phyloP scores from a whole-genome alignment of 2,888 invertebrate genomes.

The Pachycephus smyrnensis region DNA sequence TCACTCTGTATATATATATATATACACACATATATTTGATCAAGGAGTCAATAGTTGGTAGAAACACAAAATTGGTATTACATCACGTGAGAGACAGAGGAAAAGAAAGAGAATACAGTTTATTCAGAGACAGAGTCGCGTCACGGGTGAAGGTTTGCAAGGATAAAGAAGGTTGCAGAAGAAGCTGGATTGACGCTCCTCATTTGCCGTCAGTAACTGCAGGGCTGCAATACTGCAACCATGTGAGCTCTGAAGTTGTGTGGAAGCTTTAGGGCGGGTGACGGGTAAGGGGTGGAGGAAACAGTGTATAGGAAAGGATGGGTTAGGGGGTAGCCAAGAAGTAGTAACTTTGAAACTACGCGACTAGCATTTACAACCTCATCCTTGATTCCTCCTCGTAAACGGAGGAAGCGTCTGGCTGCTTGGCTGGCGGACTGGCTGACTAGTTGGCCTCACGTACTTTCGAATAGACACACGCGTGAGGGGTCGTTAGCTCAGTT shows the following conservation, averaged over 20 bases:
- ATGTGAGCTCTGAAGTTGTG: not conserved
- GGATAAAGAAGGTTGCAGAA: not conserved
- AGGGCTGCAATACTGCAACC: not conserved
- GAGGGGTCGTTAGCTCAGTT: not conserved
- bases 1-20: too few species aligned
- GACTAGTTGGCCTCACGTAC: not conserved
- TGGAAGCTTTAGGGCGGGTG: not conserved
- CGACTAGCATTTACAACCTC: constrained; percentile 32
- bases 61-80: not conserved
- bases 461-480: not conserved
- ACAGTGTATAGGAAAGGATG: not conserved
- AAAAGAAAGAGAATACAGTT: not conserved
- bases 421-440: not conserved
- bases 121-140: not conserved
- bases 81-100: not conserved
- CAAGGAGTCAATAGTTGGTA: not conserved
- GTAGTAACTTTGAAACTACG: constrained; percentile 41
- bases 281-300: not conserved
- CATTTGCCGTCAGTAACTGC: not conserved
- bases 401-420: not conserved
- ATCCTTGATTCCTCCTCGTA: constrained; percentile 12
- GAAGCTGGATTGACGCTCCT: not conserved
- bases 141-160: not conserved
- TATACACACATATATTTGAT: not conserved
- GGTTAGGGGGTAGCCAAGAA: constrained; percentile 9